Conservation (phyloP, 1,140 invertebrate species). For the Orius insidiosus region DNA sequence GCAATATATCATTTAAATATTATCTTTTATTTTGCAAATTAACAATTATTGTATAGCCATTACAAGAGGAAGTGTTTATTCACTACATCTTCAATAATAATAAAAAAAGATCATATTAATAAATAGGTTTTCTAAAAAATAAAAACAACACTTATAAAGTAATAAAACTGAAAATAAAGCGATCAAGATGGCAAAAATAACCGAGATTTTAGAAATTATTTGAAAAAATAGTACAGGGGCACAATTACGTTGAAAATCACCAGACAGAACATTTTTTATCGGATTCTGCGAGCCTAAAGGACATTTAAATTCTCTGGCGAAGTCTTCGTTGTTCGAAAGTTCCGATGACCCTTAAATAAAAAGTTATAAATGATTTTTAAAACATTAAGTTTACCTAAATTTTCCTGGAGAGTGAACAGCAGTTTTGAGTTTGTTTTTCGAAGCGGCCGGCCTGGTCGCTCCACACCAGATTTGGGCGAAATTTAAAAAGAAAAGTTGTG, state of each 20-base stretch:
- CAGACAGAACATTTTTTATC: slow-evolving; percentile 68
- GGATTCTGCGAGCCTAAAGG: slow-evolving; percentile 51
- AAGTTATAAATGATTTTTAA: not conserved
- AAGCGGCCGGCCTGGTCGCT: slow-evolving; percentile 66
- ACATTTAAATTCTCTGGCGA: slow-evolving; percentile 52
- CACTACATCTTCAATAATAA: too few relatives aligned
- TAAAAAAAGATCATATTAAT: too few relatives aligned
- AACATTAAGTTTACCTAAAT: slow-evolving; percentile 33
- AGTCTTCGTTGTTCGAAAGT: slow-evolving; percentile 73
- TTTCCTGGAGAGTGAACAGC: slow-evolving; percentile 72
- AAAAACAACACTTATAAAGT: too few relatives aligned
- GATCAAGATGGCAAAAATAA: too few relatives aligned
- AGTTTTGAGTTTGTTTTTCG: slow-evolving; percentile 55
- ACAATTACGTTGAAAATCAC: slow-evolving; percentile 29
- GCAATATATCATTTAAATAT: too few relatives aligned
- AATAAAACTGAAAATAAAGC: too few relatives aligned
- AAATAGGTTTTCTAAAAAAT: too few relatives aligned
- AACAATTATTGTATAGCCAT: too few relatives aligned
- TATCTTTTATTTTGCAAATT: too few relatives aligned
- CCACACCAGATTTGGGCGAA: slow-evolving; percentile 85
- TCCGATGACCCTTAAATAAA: slow-evolving; percentile 41
- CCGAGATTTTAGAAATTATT: too few relatives aligned
- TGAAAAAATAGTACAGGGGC: too few relatives aligned
- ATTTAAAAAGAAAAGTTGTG: slow-evolving; percentile 67
- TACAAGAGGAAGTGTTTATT: too few relatives aligned